Evolutionary conservation across 2,888 invertebrate species (phyloP), one percentile per base, ranked within the genome.

Genomic region (Plemyria rubiginata): DNA sequence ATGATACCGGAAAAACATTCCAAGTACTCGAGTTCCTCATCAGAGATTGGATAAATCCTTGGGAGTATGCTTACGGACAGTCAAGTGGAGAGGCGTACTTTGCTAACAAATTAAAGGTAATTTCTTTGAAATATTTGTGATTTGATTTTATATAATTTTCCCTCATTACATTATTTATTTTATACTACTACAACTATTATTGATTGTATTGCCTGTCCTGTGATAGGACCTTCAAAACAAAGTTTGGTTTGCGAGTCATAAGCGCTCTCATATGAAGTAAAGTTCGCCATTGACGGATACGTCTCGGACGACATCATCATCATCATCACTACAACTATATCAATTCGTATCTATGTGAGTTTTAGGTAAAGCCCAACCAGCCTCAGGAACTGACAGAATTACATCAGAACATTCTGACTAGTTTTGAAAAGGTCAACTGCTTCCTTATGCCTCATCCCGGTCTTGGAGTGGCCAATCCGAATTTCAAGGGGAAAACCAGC

Each of bases 31-130:
- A 96, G 82, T 97, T 98, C 84, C 92, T 98, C 16, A 96, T 98
- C 12, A 93, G 98, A 55, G 99, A 99, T 87, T 99, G 99, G 99
- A 97, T 97, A 86, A 99, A 97, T 84, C 98, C 98, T 0, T 99
- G 99, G 86, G 98, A 99, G 83, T 95, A 96, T 0, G 93, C 94
- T 9, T 99, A 98, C 86, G 99, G 99, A 0, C 94, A 95, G 0
- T 92, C 94, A 0, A 99, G 99, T 0, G 99, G 99, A 0, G 94
- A 95, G 72, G 94, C 95, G 73, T 96, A 99, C 60, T 92, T 99
- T 6, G 95, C 96, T 65, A 95, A 96, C 72, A 94, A 98, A 66
- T 92, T 99, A 4, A 95, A 96, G 92, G 96, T 96, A 72, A 32
- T 38, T 54, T 43, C 28, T 22, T 36, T 40, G 11, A 16, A 11